Conservation (phyloP, 2,888 invertebrate genomes). For the Hipparchia sbordonii region DNA sequence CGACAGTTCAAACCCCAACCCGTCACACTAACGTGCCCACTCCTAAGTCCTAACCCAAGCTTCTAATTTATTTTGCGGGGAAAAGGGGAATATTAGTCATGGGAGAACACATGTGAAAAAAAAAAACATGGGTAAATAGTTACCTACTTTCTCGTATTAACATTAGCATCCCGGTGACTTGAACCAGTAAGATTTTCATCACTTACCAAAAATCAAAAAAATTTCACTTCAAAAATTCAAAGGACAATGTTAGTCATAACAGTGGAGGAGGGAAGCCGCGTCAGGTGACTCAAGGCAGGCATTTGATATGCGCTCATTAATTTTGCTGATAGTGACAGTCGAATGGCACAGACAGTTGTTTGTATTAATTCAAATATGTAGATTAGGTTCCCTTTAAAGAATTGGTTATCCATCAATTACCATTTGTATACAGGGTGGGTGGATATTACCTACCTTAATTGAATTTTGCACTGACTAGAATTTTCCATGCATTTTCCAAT, state of each 20-base stretch:
- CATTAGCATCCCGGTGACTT: too few relatives aligned
- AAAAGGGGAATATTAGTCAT: too few relatives aligned
- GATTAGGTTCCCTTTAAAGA: slow-evolving; percentile 29
- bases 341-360: slow-evolving; percentile 24
- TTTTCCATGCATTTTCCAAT: neutral
- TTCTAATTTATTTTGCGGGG: too few relatives aligned
- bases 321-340: slow-evolving; percentile 32
- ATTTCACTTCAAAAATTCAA: neutral
- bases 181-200: too few relatives aligned
- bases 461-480: slow-evolving; percentile 13
- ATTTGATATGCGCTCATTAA: slow-evolving; percentile 35
- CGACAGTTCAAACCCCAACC: too few relatives aligned
- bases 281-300: slow-evolving; percentile 23
- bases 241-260: slow-evolving; percentile 12
- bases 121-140: too few relatives aligned
- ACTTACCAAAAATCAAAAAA: too few relatives aligned
- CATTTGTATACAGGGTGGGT: slow-evolving; percentile 25
- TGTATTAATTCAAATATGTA: slow-evolving; percentile 27
- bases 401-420: slow-evolving; percentile 22
- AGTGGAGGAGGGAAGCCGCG: slow-evolving; percentile 23
- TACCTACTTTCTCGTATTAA: too few relatives aligned
- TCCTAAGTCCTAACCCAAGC: too few relatives aligned
- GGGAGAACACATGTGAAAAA: too few relatives aligned
- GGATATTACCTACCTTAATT: slow-evolving; percentile 5
- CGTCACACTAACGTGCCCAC: too few relatives aligned